Conservation (phyloP, 1,140 invertebrate genomes). For the Gryon sp. region DNA sequence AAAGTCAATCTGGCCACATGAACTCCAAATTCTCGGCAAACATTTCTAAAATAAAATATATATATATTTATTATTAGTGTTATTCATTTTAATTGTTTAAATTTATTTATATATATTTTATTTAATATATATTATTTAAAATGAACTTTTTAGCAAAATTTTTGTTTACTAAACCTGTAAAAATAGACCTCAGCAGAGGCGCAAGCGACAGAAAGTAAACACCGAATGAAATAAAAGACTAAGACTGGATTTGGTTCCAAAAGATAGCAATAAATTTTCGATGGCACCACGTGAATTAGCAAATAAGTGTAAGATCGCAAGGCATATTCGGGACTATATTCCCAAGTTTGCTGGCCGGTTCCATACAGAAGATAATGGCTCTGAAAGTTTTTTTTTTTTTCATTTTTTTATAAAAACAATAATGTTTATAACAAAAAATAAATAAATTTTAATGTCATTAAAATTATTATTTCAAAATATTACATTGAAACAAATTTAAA, state of each 20-base stretch:
- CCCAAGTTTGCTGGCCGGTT: constrained; percentile 98
- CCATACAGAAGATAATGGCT: constrained; percentile 90
- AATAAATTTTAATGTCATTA: constrained; percentile 62
- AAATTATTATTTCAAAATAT: constrained; percentile 14
- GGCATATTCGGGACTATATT: constrained; percentile 97
- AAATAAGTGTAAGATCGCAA: constrained; percentile 96
- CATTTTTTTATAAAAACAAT: too few relatives aligned
- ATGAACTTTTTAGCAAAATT: too few relatives aligned
- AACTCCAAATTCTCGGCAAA: constrained; percentile 93
- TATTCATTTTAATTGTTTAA: too few relatives aligned
- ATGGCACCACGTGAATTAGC: constrained; percentile 92
- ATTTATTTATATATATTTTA: too few relatives aligned
- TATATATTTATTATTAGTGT: too few relatives aligned
- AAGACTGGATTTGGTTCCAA: constrained; percentile 89
- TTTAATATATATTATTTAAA: too few relatives aligned
- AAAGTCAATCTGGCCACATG: constrained; percentile 92
- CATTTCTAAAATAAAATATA: constrained; percentile 83
- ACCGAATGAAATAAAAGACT: constrained; percentile 94
- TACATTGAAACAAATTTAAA: too few relatives aligned
- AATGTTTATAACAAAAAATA: too few relatives aligned
- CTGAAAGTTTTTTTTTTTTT: too few relatives aligned
- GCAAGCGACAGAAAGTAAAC: constrained; percentile 89
- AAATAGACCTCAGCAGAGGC: constrained; percentile 94
- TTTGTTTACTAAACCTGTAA: constrained; percentile 97
- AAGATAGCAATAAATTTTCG: constrained; percentile 87